A percentile compares a stretch with the other conserved stretches of the same genome.
These are phyloP conservation scores for Panorpa germanica DNA, from an alignment of 2,888 invertebrate species.

Conservation along the genomic window DNA sequence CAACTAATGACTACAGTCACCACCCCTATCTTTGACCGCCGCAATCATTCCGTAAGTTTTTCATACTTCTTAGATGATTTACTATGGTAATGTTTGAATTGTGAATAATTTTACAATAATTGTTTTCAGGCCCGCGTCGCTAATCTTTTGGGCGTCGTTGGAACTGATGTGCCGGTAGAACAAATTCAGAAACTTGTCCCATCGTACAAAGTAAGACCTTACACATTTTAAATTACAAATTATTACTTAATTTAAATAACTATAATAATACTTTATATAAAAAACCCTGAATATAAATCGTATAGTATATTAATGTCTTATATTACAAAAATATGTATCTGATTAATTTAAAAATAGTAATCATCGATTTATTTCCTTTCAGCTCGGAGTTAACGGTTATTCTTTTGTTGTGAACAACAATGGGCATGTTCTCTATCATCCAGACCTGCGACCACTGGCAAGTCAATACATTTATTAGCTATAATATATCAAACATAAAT, in stretches of 20 bases:
- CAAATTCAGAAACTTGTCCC: conserved; percentile 91
- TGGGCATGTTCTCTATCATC: conserved; percentile 91
- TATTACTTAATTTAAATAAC: conserved; percentile 6
- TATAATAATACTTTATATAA: conserved; percentile 9
- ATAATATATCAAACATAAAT: conserved; percentile 2
- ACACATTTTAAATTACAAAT: conserved; percentile 7
- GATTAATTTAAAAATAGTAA: conserved; percentile 4
- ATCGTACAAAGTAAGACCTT: conserved; percentile 58
- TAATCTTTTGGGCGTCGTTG: conserved; percentile 88
- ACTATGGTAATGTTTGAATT: conserved; percentile 3
- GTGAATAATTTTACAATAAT: conserved; percentile 10
- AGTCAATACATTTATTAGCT: conserved; percentile 18
- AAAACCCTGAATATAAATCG: no score
- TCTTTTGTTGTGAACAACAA: conserved; percentile 96
- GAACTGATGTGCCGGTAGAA: conserved; percentile 90
- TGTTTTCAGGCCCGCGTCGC: conserved; percentile 59
- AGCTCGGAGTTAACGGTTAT: conserved; percentile 92
- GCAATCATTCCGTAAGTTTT: conserved; percentile 58
- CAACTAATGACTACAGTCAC: conserved; percentile 87
- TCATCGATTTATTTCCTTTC: conserved; percentile 19
- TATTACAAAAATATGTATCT: background rate
- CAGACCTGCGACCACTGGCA: conserved; percentile 81
- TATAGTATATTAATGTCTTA: conserved; percentile 8
- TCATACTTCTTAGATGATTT: conserved; percentile 3
- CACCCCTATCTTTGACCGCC: conserved; percentile 85